Evolutionary conservation across 1,140 invertebrate species (phyloP).

Genomic region (Calephelis nemesis): DNA sequence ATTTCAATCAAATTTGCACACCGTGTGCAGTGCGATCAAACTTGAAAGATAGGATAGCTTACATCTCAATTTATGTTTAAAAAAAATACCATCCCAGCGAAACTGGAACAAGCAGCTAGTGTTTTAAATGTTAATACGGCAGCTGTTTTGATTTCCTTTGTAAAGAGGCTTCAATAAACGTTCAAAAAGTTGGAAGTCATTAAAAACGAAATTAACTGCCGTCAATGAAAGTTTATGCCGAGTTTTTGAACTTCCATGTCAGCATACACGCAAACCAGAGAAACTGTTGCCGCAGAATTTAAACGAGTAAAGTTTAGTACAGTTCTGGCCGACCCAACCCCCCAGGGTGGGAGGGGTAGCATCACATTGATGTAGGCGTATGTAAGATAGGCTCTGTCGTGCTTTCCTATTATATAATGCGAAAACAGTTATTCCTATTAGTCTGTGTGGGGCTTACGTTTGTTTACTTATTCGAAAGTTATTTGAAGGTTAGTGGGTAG

Average conservation of each 20-base stretch:
- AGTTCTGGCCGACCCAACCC: slow-evolving; percentile 47
- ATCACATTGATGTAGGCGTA: slow-evolving; percentile 57
- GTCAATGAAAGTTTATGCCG: slow-evolving; percentile 51
- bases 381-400: slow-evolving; percentile 37
- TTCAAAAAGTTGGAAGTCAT: slow-evolving; percentile 1
- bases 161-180: too few relatives aligned
- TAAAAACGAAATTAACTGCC: slow-evolving; percentile 53
- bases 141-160: too few relatives aligned
- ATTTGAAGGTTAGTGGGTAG: slow-evolving; percentile 9
- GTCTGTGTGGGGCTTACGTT: background rate
- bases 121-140: too few relatives aligned
- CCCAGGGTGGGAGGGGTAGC: slow-evolving; percentile 23
- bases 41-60: too few relatives aligned
- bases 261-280: slow-evolving; percentile 54
- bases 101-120: too few relatives aligned
- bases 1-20: too few relatives aligned
- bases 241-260: slow-evolving; percentile 42
- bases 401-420: slow-evolving; percentile 11
- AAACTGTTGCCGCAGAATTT: slow-evolving; percentile 67
- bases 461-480: slow-evolving; percentile 14
- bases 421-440: slow-evolving; percentile 5
- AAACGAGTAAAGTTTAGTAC: slow-evolving; percentile 70
- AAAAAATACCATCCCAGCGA: too few relatives aligned
- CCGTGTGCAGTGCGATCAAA: too few relatives aligned
- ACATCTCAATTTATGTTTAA: too few relatives aligned